phyloP scores from a whole-genome alignment of 2,888 invertebrate genomes.

The Pristionchus japonicus region DNA sequence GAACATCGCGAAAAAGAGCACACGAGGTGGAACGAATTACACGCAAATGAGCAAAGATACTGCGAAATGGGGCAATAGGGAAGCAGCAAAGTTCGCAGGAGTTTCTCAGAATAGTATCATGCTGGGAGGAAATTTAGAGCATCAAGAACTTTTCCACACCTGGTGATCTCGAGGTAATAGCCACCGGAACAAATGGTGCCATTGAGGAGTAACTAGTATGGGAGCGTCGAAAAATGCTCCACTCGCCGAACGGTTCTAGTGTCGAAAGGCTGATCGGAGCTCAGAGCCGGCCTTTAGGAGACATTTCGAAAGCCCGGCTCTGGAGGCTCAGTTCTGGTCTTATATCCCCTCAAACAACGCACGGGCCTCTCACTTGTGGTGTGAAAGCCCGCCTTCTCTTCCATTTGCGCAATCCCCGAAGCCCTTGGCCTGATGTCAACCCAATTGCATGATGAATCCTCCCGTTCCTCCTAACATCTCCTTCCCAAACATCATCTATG shows the following conservation, averaged over 20 bases:
- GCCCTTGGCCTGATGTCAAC: not conserved
- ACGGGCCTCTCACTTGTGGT: not conserved
- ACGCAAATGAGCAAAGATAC: not conserved
- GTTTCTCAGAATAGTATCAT: too few species aligned
- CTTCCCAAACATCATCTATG: not conserved
- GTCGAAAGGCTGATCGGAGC: not conserved
- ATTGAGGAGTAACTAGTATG: not conserved
- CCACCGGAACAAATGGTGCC: too few species aligned
- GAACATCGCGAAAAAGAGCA: not conserved
- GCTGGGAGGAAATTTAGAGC: too few species aligned
- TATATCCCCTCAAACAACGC: not conserved
- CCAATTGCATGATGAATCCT: not conserved
- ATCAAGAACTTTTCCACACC: too few species aligned
- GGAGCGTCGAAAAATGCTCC: not conserved
- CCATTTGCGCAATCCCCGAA: not conserved
- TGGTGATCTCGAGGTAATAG: too few species aligned
- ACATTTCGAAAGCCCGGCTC: not conserved
- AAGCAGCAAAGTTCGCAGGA: not conserved
- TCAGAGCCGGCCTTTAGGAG: not conserved
- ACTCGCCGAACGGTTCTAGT: not conserved
- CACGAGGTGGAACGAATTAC: not conserved
- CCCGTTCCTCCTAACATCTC: not conserved
- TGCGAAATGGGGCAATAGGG: not conserved
- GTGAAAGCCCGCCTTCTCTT: conserved; percentile 10
- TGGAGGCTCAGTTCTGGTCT: too few species aligned